A percentile compares a stretch with the other conserved stretches of the same genome.
Evolutionary conservation across 2,113 vertebrate genomes (phyloP).

Genomic region (Thymallus thymallus): DNA sequence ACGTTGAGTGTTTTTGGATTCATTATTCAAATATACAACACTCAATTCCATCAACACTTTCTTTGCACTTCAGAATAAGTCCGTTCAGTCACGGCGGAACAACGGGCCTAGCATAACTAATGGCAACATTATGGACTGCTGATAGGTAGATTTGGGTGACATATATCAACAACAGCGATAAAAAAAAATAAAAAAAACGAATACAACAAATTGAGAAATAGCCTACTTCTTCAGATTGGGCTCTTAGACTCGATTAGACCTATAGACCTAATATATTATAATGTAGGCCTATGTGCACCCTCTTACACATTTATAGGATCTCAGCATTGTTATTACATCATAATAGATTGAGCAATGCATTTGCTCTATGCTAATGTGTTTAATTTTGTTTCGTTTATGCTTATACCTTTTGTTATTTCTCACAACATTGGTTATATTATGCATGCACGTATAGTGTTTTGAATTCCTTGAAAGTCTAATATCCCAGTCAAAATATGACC

Average conservation of each 20-base stretch:
- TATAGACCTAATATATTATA: not conserved
- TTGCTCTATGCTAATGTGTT: not conserved
- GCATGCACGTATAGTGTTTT: not conserved
- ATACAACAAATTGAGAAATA: not conserved
- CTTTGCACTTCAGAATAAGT: not conserved
- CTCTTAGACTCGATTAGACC: not conserved
- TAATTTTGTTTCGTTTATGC: not conserved
- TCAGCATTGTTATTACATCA: not conserved
- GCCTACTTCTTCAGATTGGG: too few species aligned
- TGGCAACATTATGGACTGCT: not conserved
- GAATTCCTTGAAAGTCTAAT: not conserved
- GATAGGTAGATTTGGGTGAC: not conserved
- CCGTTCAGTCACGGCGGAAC: not conserved
- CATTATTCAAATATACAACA: not conserved
- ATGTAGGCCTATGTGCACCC: too few species aligned
- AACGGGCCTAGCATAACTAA: not conserved
- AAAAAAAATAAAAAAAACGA: not conserved
- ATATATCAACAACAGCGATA: not conserved
- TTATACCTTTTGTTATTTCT: not conserved
- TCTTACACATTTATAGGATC: not conserved
- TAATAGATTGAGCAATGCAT: not conserved
- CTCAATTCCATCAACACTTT: not conserved
- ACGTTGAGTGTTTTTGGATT: not conserved
- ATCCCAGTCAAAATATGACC: not conserved
- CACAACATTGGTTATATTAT: not conserved